Base-by-base conservation (phyloP, 2,113 vertebrate species). In the Herpailurus yagouaroundi region DNA sequence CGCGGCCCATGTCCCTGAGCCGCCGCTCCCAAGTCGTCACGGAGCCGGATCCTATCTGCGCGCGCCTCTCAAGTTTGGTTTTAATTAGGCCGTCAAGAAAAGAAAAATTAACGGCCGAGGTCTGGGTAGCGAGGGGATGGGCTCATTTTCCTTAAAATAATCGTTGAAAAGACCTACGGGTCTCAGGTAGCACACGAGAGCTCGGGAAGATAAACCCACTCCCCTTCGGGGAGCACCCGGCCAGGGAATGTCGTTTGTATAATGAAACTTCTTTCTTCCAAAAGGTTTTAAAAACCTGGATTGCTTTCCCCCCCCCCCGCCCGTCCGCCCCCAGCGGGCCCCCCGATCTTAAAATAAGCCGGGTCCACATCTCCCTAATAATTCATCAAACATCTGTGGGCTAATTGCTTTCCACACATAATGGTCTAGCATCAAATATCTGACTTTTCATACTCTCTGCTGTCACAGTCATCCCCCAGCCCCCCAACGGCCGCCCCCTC, bases 381-480 rank as follows among this genome's bases (percentile, higher is more conserved):
- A 97, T 1, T 73, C 97, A 97, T 98, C 77, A 91, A 92, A 97
- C 97, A 79, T 98, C 97, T 97, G 98, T 86, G 73, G 94, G 94
- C 71, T 98, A 98, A 98, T 98, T 98, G 97, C 98, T 97, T 98
- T 91, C 94, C 79, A 64, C 97, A 96, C 97, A 89, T 83, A 98
- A 98, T 96, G 97, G 98, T 86, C 98, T 97, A 48, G 76, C 97
- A 94, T 98, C 98, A 94, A 98, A 98, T 97, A 98, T 98, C 98
- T 98, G 98, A 98, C 98, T 99, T 96, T 96, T 93, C 95, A 95
- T 93, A 90, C 97, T 96, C 94, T 95, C 88, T 96, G 73, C 96
- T 89, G 73, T 92, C 96, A 52, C 89, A 91, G 86, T 96, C 95
- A n/a, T 96, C 83, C 50, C 73, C 73, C 88, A 96, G 95, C 97